These are phyloP conservation scores for Hermetia illucens DNA, from an alignment of 1,140 invertebrate genomes.

Conservation along the genomic window DNA sequence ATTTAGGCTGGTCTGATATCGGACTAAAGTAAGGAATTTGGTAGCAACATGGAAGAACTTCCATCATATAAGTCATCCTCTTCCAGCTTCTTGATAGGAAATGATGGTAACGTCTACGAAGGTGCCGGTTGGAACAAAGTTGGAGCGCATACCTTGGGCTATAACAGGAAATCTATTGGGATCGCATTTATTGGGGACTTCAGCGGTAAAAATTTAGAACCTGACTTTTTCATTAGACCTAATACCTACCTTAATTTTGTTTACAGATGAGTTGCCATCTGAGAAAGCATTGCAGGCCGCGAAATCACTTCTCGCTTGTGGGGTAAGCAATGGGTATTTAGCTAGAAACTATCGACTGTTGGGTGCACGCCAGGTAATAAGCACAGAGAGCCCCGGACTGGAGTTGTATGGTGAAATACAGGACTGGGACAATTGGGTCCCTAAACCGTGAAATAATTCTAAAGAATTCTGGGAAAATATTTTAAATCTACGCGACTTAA, in stretches of 20 bases:
- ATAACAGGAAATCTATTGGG: slow-evolving; percentile 47
- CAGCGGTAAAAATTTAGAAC: slow-evolving; percentile 28
- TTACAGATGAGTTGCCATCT: slow-evolving; percentile 39
- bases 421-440: slow-evolving; percentile 25
- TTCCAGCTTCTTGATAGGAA: slow-evolving; percentile 56
- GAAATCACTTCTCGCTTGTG: slow-evolving; percentile 44
- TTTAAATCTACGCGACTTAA: no score
- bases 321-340: slow-evolving; percentile 39
- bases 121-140: slow-evolving; percentile 57
- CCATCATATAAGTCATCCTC: no score
- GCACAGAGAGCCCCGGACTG: slow-evolving; percentile 45
- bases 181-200: slow-evolving; percentile 59
- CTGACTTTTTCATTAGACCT: background rate
- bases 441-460: slow-evolving; percentile 5
- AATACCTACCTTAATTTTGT: background rate
- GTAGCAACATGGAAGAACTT: no score
- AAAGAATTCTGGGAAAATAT: no score
- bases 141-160: slow-evolving; percentile 53
- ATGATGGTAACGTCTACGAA: slow-evolving; percentile 63
- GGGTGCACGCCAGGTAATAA: slow-evolving; percentile 42
- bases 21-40: no score
- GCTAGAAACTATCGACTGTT: slow-evolving; percentile 41
- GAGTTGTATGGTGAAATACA: slow-evolving; percentile 40
- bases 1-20: no score
- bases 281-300: slow-evolving; percentile 37